Percentiles rank a stretch among this genome's conserved stretches.
Evolutionary conservation across 2,797 vertebrate genomes (phyloP).

Genomic region (Sebastes miniatus): DNA sequence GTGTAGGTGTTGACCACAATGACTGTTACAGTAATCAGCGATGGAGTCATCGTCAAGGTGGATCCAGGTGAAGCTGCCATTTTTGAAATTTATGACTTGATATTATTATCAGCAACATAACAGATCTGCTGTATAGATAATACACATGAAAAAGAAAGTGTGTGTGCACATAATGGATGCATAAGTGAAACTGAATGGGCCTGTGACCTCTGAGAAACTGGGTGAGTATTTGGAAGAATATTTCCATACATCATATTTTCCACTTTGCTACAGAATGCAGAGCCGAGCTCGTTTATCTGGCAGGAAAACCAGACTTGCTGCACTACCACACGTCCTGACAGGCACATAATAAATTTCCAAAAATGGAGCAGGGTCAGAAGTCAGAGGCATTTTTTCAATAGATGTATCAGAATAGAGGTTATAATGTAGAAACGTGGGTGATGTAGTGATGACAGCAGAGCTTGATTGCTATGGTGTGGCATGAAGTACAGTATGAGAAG

Average conservation of each 20-base stretch:
- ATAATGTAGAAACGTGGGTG: slow-evolving; percentile 17
- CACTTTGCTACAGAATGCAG: slow-evolving; percentile 54
- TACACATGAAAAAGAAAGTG: neutral
- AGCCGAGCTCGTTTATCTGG: slow-evolving; percentile 43
- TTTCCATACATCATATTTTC: slow-evolving; percentile 74
- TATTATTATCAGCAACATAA: slow-evolving; percentile 21
- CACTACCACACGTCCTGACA: slow-evolving; percentile 49
- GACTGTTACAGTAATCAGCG: slow-evolving; percentile 54
- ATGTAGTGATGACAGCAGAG: slow-evolving; percentile 32
- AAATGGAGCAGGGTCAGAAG: slow-evolving; percentile 40
- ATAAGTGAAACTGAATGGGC: slow-evolving; percentile 15
- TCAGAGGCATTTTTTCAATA: slow-evolving; percentile 24
- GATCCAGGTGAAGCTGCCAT: slow-evolving; percentile 17
- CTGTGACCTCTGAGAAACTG: slow-evolving; percentile 37
- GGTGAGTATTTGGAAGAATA: slow-evolving; percentile 52
- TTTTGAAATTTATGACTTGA: slow-evolving; percentile 11
- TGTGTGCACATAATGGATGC: neutral
- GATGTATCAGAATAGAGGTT: slow-evolving; percentile 12
- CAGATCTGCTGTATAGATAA: neutral
- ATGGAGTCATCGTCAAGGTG: slow-evolving; percentile 25
- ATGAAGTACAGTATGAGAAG: slow-evolving; percentile 2
- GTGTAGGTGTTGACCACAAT: slow-evolving; percentile 11
- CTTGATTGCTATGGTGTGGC: slow-evolving; percentile 12
- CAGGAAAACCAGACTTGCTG: slow-evolving; percentile 51
- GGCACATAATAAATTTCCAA: slow-evolving; percentile 53